Conservation (phyloP, 2,113 vertebrate species). For the Alouatta palliata region DNA sequence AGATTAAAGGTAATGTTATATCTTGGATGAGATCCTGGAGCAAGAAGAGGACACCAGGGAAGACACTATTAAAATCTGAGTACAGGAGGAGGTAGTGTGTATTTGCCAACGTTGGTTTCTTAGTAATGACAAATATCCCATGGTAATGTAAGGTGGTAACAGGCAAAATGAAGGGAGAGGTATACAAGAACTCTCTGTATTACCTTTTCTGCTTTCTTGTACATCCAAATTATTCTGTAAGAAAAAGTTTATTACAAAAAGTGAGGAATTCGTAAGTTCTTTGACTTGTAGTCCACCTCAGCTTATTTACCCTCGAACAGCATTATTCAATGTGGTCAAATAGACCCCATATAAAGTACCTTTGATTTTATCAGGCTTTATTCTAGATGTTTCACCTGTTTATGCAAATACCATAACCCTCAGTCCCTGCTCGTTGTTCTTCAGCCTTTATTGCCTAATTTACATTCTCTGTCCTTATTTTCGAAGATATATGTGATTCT, state of each 20-base stretch:
- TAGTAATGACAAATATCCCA: neutral
- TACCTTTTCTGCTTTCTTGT: neutral
- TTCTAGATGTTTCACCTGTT: neutral
- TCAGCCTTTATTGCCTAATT: neutral
- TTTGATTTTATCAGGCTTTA: neutral
- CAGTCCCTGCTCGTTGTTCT: neutral
- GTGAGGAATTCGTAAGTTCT: neutral
- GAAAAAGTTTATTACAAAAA: neutral
- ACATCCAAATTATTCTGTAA: neutral
- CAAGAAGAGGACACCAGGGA: neutral
- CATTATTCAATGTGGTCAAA: neutral
- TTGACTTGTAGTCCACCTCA: neutral
- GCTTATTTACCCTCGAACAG: neutral
- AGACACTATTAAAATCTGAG: neutral
- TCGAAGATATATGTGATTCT: neutral
- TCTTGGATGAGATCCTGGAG: neutral
- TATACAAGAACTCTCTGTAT: neutral
- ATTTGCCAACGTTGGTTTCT: neutral
- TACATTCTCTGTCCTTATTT: neutral
- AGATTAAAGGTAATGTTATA: neutral
- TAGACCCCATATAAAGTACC: neutral
- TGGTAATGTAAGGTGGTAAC: neutral
- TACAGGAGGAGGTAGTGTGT: no score
- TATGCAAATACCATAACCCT: neutral
- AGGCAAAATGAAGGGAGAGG: neutral